Evolutionary conservation across 2,888 invertebrate genomes (phyloP).

Genomic region (Pycnomerus fuliginosus): DNA sequence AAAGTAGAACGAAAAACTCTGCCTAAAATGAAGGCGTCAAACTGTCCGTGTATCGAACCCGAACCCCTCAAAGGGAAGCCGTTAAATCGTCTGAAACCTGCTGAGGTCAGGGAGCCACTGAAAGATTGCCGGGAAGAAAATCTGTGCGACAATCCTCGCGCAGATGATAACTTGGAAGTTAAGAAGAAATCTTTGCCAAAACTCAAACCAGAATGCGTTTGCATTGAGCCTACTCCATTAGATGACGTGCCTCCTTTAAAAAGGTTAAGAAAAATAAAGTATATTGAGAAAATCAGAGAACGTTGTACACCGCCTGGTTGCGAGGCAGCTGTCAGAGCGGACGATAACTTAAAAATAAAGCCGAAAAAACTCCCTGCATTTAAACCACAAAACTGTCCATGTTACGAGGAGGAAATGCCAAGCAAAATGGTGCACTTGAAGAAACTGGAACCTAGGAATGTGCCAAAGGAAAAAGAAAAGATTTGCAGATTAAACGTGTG

Average conservation of each 20-base stretch:
- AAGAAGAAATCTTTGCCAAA: background rate
- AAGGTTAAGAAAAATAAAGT: no score
- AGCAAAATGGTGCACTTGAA: background rate
- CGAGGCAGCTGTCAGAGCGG: background rate
- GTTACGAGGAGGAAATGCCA: background rate
- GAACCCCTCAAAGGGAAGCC: background rate
- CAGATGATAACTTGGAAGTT: background rate
- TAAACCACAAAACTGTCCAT: background rate
- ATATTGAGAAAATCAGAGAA: no score
- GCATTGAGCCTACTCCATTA: no score
- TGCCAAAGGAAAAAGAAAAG: background rate
- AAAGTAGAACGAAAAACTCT: conserved; percentile 9
- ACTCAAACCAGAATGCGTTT: no score
- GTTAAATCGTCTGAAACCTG: background rate
- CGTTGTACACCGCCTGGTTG: background rate
- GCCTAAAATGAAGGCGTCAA: conserved; percentile 7
- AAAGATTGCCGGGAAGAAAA: conserved; percentile 3
- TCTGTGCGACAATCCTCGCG: background rate
- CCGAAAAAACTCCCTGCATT: background rate
- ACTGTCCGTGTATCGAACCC: conserved; percentile 14
- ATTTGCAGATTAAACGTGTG: background rate
- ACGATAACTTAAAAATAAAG: background rate
- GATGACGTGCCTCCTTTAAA: no score
- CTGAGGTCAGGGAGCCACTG: background rate
- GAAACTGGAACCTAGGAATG: background rate